Base-by-base conservation (phyloP, 2,797 vertebrate species). In the Syndactyla subalaris region DNA sequence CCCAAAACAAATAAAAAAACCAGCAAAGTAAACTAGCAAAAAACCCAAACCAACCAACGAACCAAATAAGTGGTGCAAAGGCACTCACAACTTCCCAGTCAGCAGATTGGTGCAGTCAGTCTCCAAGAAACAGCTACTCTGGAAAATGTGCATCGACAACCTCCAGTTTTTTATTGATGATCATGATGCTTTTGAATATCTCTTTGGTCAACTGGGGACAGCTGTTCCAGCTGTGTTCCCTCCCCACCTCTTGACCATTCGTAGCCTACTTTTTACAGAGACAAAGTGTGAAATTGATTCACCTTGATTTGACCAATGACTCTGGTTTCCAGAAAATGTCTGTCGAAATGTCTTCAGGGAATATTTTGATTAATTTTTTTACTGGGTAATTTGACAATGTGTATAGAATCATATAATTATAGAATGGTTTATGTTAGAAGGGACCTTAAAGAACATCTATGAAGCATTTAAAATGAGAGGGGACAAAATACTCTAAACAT, bases 251-350 rank as follows among this genome's bases (percentile, higher is more conserved):
- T 49, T 66, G 12, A 16, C 23, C 38, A 22, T 16, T 43, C 20
- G 13, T 32, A 61, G 16, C 3, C 54, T 49, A 15, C 11, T 65
- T 3, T 0, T 55, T 65, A 29, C 18, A 4, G 30, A 7, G 16
- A 12, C 2, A 36, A 79, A 73, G 38, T 26, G 6, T 27, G 71
- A 41, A 59, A 79, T 66, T 18, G 4, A 26, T 13, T 87, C 21
- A 24, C 15, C 7, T 65, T 63, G 52, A 89, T 46, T 2, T 32
- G 4, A 3, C 7, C 32, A 48, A 34, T 46, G 5, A 38, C 7
- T 36, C 14, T 4, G 30, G 2, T 38, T 89, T 72, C 43, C 27
- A 62, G 48, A 85, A 94, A 75, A 91, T 20, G 10, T 7, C 16
- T 59, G 34, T 29, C 4, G 15, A 49, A 85, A 85, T 29, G 1